Conservation (phyloP, 2,113 vertebrate genomes). For the Rhodinocichla rosea region DNA sequence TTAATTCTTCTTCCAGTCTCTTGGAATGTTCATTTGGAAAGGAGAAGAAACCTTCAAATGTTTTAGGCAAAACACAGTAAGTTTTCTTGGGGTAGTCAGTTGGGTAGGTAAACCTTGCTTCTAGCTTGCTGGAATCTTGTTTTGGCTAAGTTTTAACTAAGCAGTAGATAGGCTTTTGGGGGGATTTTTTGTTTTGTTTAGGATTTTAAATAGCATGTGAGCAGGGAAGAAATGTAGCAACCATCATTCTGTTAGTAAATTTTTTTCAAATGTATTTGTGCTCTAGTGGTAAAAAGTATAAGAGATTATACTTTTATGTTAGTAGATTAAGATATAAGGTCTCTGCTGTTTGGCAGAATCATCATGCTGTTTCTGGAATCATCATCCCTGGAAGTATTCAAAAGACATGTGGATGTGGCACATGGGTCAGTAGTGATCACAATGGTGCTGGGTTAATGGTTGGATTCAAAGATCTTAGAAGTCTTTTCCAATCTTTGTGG, state of each 20-base stretch:
- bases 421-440: background rate
- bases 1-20: background rate
- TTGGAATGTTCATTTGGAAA: background rate
- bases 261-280: background rate
- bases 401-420: background rate
- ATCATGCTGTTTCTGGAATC: background rate
- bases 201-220: background rate
- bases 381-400: background rate
- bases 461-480: background rate
- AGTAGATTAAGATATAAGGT: background rate
- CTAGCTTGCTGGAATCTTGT: background rate
- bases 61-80: background rate
- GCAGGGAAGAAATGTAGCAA: background rate
- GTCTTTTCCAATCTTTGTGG: background rate
- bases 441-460: background rate
- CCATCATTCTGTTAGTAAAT: background rate
- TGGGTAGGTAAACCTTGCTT: background rate
- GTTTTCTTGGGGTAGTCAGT: background rate
- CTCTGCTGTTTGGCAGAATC: background rate
- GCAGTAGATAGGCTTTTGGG: background rate
- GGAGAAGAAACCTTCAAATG: background rate
- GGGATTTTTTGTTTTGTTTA: background rate
- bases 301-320: background rate
- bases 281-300: background rate
- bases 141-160: background rate